Evolutionary conservation across 2,888 invertebrate genomes (phyloP), one percentile per base, ranked within the genome.

Genomic region (Desoria tigrina): DNA sequence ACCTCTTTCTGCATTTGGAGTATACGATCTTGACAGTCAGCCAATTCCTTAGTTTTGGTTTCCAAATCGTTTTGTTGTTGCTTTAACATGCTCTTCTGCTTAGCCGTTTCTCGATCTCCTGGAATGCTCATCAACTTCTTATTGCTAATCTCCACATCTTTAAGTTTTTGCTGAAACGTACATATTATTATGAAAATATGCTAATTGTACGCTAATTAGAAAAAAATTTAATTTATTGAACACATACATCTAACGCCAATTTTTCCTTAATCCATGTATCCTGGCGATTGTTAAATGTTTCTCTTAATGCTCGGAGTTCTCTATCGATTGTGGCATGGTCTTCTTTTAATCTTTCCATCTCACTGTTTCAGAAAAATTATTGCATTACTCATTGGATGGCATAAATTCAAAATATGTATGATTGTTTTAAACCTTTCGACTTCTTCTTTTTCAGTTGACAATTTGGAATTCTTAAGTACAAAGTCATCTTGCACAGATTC

Each of bases 401-500:
- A n/a, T n/a, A n/a, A n/a, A n/a, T n/a, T n/a, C n/a, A n/a, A n/a
- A n/a, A n/a, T n/a, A n/a, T n/a, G n/a, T n/a, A n/a, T n/a, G n/a
- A n/a, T n/a, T n/a, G n/a, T n/a, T n/a, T n/a, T 49, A 49, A 81
- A 88, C 89, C 84, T 85, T 80, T 89, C 88, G 16, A 91, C 82
- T 76, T 87, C 86, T 81, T 92, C 89, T 78, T 90, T 93, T 79
- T 93, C 90, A 63, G 87, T 88, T 3, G 89, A 89, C 2, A 92
- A 81, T 78, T 90, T 87, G 7, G 90, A 88, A 81, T 91, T 92
- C 68, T 89, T 88, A 0, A 90, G 86, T 0, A 92, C 89, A 74
- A 90, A 90, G 77, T 92, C 92, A 79, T 92, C 92, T 78, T 90
- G 89, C 42, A 94, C 80, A 68, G 88, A 84, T 79, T 92, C 92